phyloP scores from a whole-genome alignment of 2,888 invertebrate genomes.

The Drosophila colorata region DNA sequence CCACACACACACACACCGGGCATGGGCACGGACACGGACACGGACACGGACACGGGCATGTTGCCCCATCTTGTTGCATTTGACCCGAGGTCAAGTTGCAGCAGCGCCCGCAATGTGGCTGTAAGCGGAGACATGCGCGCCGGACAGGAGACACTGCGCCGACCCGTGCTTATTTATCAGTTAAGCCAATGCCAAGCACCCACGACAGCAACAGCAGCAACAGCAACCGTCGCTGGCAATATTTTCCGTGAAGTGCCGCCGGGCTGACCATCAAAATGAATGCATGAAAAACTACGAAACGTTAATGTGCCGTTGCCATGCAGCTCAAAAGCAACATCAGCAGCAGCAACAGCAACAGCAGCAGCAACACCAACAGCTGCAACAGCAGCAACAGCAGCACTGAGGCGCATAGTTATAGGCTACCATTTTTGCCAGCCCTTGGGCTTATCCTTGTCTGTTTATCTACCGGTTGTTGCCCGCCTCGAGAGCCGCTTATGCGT shows the following conservation, averaged over 20 bases:
- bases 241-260: slow-evolving; percentile 58
- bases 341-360: slow-evolving; percentile 6
- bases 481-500: slow-evolving; percentile 64
- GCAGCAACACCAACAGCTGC: not conserved
- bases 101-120: slow-evolving; percentile 21
- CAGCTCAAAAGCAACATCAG: slow-evolving; percentile 27
- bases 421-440: slow-evolving; percentile 42
- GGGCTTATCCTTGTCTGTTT: slow-evolving; percentile 62
- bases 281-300: slow-evolving; percentile 76
- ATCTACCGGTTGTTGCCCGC: slow-evolving; percentile 49
- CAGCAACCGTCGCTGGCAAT: slow-evolving; percentile 37
- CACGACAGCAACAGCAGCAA: slow-evolving; percentile 2
- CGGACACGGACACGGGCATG: slow-evolving; percentile 27
- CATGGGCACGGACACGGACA: no score
- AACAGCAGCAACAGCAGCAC: slow-evolving; percentile 29
- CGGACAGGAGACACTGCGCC: slow-evolving; percentile 30
- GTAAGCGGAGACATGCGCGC: slow-evolving; percentile 40
- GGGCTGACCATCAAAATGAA: slow-evolving; percentile 70
- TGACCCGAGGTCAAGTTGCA: slow-evolving; percentile 78
- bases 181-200: slow-evolving; percentile 46
- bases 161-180: slow-evolving; percentile 65
- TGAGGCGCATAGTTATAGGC: slow-evolving; percentile 49
- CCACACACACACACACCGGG: slow-evolving; percentile 17
- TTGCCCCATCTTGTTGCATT: slow-evolving; percentile 69
- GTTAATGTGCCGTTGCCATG: slow-evolving; percentile 73